These are phyloP conservation scores for Rotaria macrura DNA, from an alignment of 2,888 invertebrate genomes.

Conservation along the genomic window DNA sequence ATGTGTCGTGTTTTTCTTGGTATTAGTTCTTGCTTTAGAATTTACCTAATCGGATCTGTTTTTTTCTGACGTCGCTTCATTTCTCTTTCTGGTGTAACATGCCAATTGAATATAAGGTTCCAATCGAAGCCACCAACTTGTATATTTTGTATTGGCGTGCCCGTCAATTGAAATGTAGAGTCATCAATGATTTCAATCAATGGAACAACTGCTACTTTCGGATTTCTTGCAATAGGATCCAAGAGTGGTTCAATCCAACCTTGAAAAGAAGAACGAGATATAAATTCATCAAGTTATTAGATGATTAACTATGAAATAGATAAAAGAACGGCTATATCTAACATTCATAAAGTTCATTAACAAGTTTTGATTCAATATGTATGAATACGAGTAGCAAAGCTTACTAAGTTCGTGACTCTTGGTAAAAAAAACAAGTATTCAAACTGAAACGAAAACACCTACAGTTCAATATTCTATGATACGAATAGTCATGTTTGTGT, in stretches of 20 bases:
- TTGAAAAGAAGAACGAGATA: constrained; percentile 21
- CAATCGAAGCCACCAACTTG: constrained; percentile 62
- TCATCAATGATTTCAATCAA: constrained; percentile 37
- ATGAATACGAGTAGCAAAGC: too few species aligned
- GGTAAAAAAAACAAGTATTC: too few species aligned
- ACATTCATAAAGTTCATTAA: too few species aligned
- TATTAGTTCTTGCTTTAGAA: constrained; percentile 60
- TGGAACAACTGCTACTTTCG: constrained; percentile 36
- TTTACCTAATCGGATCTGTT: constrained; percentile 55
- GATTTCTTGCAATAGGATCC: constrained; percentile 36
- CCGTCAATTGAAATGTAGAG: constrained; percentile 33
- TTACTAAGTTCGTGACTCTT: too few species aligned
- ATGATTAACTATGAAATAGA: too few species aligned
- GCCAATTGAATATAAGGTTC: constrained; percentile 85
- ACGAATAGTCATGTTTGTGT: too few species aligned
- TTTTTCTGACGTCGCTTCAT: constrained; percentile 40
- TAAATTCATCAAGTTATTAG: too few species aligned
- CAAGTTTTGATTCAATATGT: too few species aligned
- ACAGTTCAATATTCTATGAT: too few species aligned
- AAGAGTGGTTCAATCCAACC: constrained; percentile 39
- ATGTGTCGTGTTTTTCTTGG: too few species aligned
- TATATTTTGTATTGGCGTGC: constrained; percentile 46
- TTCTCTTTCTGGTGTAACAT: constrained; percentile 73
- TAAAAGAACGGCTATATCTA: too few species aligned
- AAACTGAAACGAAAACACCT: too few species aligned